phyloP scores from a whole-genome alignment of 1,140 invertebrate species.

The Lineus longissimus region DNA sequence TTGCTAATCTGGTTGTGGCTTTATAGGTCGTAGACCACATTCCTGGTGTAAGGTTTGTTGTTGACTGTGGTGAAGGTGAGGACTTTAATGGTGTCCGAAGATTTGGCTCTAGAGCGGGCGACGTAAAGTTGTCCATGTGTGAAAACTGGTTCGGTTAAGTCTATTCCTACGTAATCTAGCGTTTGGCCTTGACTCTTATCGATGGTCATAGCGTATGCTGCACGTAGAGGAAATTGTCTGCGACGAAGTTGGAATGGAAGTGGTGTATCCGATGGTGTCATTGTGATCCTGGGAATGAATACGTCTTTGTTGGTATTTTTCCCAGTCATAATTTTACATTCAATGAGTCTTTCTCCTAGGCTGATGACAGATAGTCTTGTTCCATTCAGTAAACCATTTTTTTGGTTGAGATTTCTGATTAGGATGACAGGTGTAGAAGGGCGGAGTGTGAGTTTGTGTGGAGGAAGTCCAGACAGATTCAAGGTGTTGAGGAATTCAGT shows the following conservation, averaged over 20 bases:
- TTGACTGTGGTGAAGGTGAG: too few species aligned
- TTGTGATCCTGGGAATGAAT: conserved; percentile 24
- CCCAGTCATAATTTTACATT: conserved; percentile 20
- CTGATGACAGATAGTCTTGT: conserved; percentile 38
- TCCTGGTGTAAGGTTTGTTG: too few species aligned
- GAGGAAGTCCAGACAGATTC: conserved; percentile 42
- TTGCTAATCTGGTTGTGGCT: too few species aligned
- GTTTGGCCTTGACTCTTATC: conserved; percentile 60
- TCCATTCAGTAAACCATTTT: conserved; percentile 43
- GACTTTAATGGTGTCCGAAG: too few species aligned
- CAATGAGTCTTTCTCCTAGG: conserved; percentile 24
- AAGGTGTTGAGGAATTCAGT: conserved; percentile 47
- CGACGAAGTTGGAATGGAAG: conserved; percentile 54
- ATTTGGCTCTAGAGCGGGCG: too few species aligned
- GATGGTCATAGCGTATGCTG: too few species aligned
- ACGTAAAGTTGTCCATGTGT: conserved; percentile 13
- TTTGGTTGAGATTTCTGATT: conserved; percentile 45
- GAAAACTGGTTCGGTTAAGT: conserved; percentile 24
- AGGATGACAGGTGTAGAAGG: conserved; percentile 44
- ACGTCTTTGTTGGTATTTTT: conserved; percentile 14
- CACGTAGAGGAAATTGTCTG: conserved; percentile 58
- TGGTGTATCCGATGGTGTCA: conserved; percentile 24
- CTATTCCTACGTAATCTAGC: conserved; percentile 31
- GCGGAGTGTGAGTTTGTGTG: conserved; percentile 51
- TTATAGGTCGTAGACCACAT: too few species aligned